A percentile compares a stretch with the other conserved stretches of the same genome.
phyloP scores from a whole-genome alignment of 2,888 invertebrate species.

The Microctonus brassicae region DNA sequence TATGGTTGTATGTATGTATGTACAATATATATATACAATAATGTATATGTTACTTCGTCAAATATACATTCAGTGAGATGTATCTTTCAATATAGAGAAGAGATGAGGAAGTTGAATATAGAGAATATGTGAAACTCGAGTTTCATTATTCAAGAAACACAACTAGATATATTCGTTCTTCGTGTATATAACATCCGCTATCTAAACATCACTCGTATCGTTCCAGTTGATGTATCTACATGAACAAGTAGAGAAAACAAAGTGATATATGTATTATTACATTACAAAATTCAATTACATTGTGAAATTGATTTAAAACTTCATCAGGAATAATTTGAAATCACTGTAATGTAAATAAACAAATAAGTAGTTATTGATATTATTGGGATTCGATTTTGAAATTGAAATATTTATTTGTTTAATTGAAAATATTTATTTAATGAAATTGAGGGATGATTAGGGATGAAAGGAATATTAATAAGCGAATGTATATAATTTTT shows the following conservation, averaged over 20 bases:
- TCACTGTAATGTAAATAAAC: too few species aligned
- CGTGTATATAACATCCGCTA: background rate
- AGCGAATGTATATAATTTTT: too few species aligned
- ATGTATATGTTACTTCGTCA: background rate
- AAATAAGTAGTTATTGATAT: too few species aligned
- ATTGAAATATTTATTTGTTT: too few species aligned
- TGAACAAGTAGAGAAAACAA: background rate
- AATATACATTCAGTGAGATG: background rate
- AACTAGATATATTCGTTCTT: background rate
- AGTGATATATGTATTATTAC: background rate
- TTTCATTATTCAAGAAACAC: conserved; percentile 17
- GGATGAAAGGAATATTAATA: too few species aligned
- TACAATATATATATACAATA: conserved; percentile 11
- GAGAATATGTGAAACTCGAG: conserved; percentile 17
- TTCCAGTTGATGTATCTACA: background rate
- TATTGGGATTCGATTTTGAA: too few species aligned
- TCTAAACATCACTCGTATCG: background rate
- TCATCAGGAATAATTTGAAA: too few species aligned
- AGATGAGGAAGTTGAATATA: conserved; percentile 3
- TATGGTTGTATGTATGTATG: too few species aligned
- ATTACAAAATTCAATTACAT: background rate
- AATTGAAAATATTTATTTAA: too few species aligned
- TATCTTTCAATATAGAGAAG: background rate
- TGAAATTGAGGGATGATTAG: too few species aligned
- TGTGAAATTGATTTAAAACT: too few species aligned